Conservation (phyloP, 2,113 vertebrate species). For the Morone chrysops region DNA sequence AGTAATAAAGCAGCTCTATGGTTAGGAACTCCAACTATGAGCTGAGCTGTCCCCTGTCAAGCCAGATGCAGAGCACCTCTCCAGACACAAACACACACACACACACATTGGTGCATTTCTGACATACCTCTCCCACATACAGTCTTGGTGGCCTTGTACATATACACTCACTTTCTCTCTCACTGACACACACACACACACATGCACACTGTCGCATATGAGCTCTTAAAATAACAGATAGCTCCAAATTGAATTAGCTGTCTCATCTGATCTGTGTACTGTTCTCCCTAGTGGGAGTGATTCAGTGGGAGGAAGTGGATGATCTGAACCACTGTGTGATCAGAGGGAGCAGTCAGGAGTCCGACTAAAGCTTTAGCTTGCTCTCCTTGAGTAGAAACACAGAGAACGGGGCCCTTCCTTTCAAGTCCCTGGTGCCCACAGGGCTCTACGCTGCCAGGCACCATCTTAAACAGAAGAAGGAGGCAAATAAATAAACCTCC, state of each 20-base stretch:
- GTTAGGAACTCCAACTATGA: constrained; percentile 77
- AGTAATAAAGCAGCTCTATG: constrained; percentile 73
- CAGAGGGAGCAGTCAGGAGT: constrained; percentile 39
- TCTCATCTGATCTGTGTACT: constrained; percentile 58
- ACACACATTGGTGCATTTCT: constrained; percentile 61
- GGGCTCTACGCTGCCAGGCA: constrained; percentile 56
- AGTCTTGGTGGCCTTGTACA: constrained; percentile 7
- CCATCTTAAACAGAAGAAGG: constrained; percentile 69
- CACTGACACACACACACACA: constrained; percentile 3
- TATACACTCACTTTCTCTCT: constrained; percentile 9
- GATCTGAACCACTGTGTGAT: constrained; percentile 51
- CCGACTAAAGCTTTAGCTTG: neutral
- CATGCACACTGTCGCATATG: constrained; percentile 27
- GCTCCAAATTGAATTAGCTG: constrained; percentile 62
- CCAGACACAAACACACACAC: constrained; percentile 36
- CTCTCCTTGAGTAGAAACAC: constrained; percentile 37
- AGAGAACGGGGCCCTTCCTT: constrained; percentile 43
- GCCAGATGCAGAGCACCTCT: constrained; percentile 61
- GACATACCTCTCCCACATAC: constrained; percentile 57
- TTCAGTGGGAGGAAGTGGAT: constrained; percentile 63
- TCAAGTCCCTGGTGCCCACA: constrained; percentile 41
- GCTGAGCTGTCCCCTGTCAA: constrained; percentile 61
- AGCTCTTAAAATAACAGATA: constrained; percentile 69
- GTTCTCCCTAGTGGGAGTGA: constrained; percentile 41
- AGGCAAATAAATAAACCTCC: constrained; percentile 78